Conservation (phyloP, 2,888 invertebrate species). For the Quadriops clusia region DNA sequence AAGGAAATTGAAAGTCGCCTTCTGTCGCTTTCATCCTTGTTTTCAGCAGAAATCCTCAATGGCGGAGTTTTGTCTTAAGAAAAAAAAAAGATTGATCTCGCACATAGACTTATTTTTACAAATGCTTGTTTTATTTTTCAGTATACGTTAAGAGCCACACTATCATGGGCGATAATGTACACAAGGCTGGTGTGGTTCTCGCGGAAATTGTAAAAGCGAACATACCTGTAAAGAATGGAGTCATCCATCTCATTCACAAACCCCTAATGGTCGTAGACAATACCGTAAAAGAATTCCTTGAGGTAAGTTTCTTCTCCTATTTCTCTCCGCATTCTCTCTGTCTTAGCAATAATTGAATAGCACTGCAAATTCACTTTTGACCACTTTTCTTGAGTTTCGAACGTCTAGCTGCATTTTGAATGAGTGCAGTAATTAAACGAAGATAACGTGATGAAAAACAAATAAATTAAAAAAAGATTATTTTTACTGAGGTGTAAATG, state of each 20-base stretch:
- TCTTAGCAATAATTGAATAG: too few species aligned
- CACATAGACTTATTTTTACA: constrained; percentile 1
- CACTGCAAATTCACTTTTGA: too few species aligned
- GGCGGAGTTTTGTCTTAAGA: constrained; percentile 5
- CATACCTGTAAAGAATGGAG: constrained; percentile 86
- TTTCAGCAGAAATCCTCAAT: too few species aligned
- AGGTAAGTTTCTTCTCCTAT: constrained; percentile 51
- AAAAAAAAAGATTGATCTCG: constrained; percentile 12
- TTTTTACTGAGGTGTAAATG: too few species aligned
- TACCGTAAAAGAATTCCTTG: constrained; percentile 72
- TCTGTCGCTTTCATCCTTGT: not conserved
- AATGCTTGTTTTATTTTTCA: constrained; percentile 31
- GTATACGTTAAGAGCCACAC: constrained; percentile 82
- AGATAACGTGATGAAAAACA: too few species aligned
- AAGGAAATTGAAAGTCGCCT: not conserved
- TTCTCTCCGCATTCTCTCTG: too few species aligned
- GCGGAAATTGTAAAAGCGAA: constrained; percentile 82
- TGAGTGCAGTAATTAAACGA: too few species aligned
- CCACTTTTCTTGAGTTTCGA: too few species aligned
- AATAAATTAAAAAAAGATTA: too few species aligned
- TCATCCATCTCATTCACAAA: constrained; percentile 83
- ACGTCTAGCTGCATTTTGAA: too few species aligned
- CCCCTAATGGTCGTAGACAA: constrained; percentile 87
- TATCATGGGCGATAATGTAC: constrained; percentile 61
- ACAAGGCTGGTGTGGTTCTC: constrained; percentile 72